These are phyloP conservation scores for Elegia similella DNA, from an alignment of 2,888 invertebrate species.

Conservation along the genomic window DNA sequence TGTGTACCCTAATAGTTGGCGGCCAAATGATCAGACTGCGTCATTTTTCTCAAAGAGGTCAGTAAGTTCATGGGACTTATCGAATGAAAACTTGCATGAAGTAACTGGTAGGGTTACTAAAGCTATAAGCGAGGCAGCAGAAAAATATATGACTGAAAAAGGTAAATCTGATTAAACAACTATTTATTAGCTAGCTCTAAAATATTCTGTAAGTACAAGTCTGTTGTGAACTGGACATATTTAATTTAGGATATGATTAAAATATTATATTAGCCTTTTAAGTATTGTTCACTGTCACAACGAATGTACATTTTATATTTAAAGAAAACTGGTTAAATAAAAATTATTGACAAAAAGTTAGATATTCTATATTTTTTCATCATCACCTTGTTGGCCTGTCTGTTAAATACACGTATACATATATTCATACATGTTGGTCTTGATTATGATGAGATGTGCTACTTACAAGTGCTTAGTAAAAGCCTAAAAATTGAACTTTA, in stretches of 20 bases:
- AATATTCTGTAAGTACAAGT: slow-evolving; percentile 8
- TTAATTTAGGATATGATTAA: slow-evolving; percentile 15
- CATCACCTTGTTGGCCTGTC: no score
- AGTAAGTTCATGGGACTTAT: slow-evolving; percentile 67
- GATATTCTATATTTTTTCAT: background rate
- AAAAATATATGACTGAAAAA: slow-evolving; percentile 57
- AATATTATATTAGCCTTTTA: slow-evolving; percentile 35
- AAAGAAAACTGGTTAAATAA: background rate
- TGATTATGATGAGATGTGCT: no score
- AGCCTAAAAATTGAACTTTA: no score
- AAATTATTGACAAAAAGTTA: background rate
- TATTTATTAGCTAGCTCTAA: slow-evolving; percentile 9
- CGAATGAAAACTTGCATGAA: slow-evolving; percentile 73
- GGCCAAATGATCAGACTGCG: slow-evolving; percentile 63
- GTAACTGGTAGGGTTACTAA: slow-evolving; percentile 70
- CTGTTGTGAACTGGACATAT: slow-evolving; percentile 71
- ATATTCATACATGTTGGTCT: no score
- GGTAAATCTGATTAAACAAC: slow-evolving; percentile 24
- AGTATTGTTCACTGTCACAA: slow-evolving; percentile 74
- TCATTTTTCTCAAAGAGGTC: slow-evolving; percentile 70
- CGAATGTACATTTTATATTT: slow-evolving; percentile 24
- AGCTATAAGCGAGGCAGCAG: slow-evolving; percentile 64
- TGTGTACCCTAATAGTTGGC: slow-evolving; percentile 81
- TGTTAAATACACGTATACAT: no score
- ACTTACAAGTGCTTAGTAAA: no score